These are phyloP conservation scores for Zaprionus obscuricornis DNA, from an alignment of 2,888 invertebrate species.

Conservation along the genomic window DNA sequence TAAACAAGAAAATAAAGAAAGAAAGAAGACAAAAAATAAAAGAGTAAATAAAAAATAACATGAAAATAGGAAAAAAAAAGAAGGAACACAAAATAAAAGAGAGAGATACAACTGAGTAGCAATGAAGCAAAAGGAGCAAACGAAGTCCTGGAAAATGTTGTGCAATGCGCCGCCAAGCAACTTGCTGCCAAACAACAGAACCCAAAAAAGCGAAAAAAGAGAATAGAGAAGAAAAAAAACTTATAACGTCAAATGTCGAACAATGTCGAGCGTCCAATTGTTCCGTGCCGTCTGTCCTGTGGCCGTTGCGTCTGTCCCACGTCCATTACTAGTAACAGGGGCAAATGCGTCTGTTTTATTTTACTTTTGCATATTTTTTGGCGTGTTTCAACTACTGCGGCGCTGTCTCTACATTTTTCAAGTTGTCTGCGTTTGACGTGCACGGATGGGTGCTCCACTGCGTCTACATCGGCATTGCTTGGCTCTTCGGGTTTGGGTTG, in stretches of 20 bases:
- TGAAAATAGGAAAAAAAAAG: no score
- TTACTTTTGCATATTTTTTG: constrained; percentile 79
- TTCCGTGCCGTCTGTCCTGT: background rate
- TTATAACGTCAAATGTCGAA: constrained; percentile 77
- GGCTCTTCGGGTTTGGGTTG: no score
- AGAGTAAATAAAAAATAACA: constrained; percentile 29
- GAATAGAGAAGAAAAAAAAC: constrained; percentile 12
- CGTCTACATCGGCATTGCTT: constrained; percentile 52
- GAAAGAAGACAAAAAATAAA: constrained; percentile 10
- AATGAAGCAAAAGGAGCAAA: background rate
- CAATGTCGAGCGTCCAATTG: constrained; percentile 37
- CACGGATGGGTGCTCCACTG: constrained; percentile 78
- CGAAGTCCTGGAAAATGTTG: constrained; percentile 60
- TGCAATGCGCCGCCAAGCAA: constrained; percentile 67
- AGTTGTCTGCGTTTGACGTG: constrained; percentile 80
- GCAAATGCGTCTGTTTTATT: constrained; percentile 76
- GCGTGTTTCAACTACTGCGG: constrained; percentile 77
- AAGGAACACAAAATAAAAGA: constrained; percentile 15
- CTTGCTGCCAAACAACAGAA: constrained; percentile 66
- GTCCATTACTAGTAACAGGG: constrained; percentile 15
- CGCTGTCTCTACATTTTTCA: constrained; percentile 80
- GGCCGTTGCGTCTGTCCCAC: no score
- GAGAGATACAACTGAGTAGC: constrained; percentile 15
- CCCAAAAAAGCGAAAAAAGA: constrained; percentile 40
- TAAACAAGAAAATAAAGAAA: constrained; percentile 30